Base-by-base conservation (phyloP, 2,888 invertebrate genomes). In the Anthophora plumipes region DNA sequence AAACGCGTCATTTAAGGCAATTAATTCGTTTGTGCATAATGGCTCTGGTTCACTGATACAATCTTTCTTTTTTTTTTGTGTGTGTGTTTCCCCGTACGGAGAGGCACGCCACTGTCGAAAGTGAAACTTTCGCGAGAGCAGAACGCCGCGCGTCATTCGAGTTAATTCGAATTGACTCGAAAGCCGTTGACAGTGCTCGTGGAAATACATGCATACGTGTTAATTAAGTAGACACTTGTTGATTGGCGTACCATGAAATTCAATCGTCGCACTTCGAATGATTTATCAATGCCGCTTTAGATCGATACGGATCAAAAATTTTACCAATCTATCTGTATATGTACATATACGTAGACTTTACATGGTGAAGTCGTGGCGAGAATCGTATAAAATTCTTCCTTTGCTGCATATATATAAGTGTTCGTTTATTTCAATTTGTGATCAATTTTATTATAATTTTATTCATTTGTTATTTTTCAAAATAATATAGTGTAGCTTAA, bases 201-300 rank as follows among this genome's bases (percentile, higher is more conserved):
- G 72, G 77, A 83, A 77, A 77, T 84, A 82, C 82, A 82, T 78
- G 80, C 82, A 82, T 78, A 60, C 67, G 54, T 67, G 83, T 85
- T 86, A 85, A 85, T 86, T 86, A 86, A 85, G 83, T 84, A 73
- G 87, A 87, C 87, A 87, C 87, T 87, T 87, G 85, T 87, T 84
- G 85, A 85, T 83, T 84, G 84, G 83, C 74, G 50, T 50, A 63
- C 22, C 55, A 57, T 61, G 77, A 69, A 77, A 82, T 80, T 77
- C 66, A 64, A 78, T 82, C 48, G 68, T 17, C 60, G 50, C 54
- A 17, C 7, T 63, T 67, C 60, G 59, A 60, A 76, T 69, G 70
- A 72, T 68, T 31, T 4, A 31, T 31, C 31, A 4, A 31, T 31
- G 31, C 31, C 2, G 2, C 2, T 31, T 31, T 31, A 1, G 31